Percentiles rank a stretch among this genome's conserved stretches.
phyloP scores from a whole-genome alignment of 2,113 vertebrate genomes.

The Xyliphius kryptos region DNA sequence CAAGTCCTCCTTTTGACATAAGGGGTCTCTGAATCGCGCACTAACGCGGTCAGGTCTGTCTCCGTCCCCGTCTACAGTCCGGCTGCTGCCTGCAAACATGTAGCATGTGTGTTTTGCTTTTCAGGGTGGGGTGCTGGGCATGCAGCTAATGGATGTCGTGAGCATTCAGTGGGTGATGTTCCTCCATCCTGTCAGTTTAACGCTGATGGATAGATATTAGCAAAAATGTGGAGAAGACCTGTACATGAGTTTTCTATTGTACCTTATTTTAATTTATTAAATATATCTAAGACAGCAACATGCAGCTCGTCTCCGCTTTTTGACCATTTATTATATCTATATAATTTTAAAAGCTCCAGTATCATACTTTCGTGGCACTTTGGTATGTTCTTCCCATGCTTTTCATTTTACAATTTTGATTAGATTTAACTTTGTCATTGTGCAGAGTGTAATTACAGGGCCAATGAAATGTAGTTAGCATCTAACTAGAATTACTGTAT shows the following conservation, averaged over 20 bases:
- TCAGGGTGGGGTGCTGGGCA: slow-evolving; percentile 15
- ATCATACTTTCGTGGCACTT: background rate
- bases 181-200: slow-evolving; percentile 40
- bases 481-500: no score
- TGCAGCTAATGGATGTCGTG: slow-evolving; percentile 14
- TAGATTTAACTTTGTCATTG: no score
- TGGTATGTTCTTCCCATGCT: no score
- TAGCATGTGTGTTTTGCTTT: slow-evolving; percentile 66
- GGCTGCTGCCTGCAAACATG: slow-evolving; percentile 68
- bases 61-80: slow-evolving; percentile 53
- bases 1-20: slow-evolving; percentile 5
- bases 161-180: slow-evolving; percentile 4
- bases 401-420: no score
- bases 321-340: no score
- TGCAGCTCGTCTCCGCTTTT: slow-evolving; percentile 13
- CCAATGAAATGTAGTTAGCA: no score
- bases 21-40: slow-evolving; percentile 28
- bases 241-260: slow-evolving; percentile 67
- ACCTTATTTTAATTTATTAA: slow-evolving; percentile 81
- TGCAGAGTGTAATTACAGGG: no score
- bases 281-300: slow-evolving; percentile 68
- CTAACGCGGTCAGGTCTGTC: slow-evolving; percentile 50
- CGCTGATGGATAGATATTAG: slow-evolving; percentile 39
- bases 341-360: background rate
- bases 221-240: slow-evolving; percentile 46